Conservation (phyloP, 2,797 vertebrate genomes). For the Gymnocypris eckloni region DNA sequence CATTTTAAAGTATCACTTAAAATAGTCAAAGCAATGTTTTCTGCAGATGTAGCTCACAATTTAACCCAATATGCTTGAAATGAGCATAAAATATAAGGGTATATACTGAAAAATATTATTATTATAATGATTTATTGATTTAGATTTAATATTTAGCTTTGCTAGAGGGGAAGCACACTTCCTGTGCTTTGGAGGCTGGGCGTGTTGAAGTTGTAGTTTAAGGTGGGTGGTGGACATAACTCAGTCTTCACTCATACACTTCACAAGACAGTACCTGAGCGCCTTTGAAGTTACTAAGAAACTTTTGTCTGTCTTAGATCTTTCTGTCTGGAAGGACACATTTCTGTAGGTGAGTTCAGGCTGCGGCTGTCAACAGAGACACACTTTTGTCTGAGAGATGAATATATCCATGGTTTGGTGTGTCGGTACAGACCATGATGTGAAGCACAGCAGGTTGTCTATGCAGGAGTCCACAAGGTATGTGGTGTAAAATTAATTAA, state of each 20-base stretch:
- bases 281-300: not conserved
- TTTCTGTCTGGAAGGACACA: not conserved
- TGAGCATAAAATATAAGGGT: not conserved
- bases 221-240: conserved; percentile 16
- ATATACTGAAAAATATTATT: not conserved
- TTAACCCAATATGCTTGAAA: not conserved
- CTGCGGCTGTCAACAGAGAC: not conserved
- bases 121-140: not conserved
- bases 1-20: not conserved
- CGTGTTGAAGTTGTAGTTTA: not conserved
- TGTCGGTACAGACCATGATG: not conserved
- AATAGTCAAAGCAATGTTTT: not conserved
- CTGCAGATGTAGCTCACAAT: not conserved
- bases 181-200: not conserved
- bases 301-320: not conserved
- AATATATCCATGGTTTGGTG: conserved; percentile 21
- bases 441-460: not conserved
- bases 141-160: not conserved
- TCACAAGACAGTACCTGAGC: not conserved
- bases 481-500: not conserved
- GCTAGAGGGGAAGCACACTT: not conserved
- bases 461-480: conserved; percentile 28
- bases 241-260: not conserved
- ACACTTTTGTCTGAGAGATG: not conserved
- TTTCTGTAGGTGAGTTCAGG: not conserved